Base-by-base conservation (phyloP, 2,888 invertebrate species). In the Cerceris ruficornis region DNA sequence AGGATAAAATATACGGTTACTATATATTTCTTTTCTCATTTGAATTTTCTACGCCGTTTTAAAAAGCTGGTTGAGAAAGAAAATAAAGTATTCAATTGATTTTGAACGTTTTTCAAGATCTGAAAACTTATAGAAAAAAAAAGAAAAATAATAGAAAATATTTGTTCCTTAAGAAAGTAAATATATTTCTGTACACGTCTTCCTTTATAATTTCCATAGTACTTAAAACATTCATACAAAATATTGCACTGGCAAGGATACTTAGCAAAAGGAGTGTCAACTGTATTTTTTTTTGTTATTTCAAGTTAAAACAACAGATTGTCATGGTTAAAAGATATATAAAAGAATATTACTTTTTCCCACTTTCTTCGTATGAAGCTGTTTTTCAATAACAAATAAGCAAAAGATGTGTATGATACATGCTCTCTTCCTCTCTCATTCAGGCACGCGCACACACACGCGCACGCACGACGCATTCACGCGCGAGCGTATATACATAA, bases 251-350 rank as follows among this genome's bases (percentile, higher is more conserved):
- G 61, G 58, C 46, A 67, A 80, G 70, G 43, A 62, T 75, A 77
- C 64, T 74, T 73, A 65, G 74, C 28, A 73, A 80, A 68, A 69
- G 67, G 41, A 55, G 55, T 17, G 11, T 58, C 58, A 13, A 15
- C 57, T 59, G 46, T 64, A 59, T 13, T 52, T 58, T 5, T 46
- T 66, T 72, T n/a, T 5, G 28, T 28, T 68, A 39, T 57, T 15
- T 49, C 11, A 28, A 17, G 60, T 39, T 65, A 80, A 84, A 84
- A 70, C 59, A 82, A 84, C 69, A 84, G 75, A 84, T 82, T 82
- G 82, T 84, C 82, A 82, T 80, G 77, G 71, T 80, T 82, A 75
- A 80, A 83, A 83, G 80, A 79, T 82, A 75, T 77, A 74, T 60
- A 73, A 73, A 77, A 75, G 42, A 43, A 70, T 69, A 62, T 71